phyloP scores from a whole-genome alignment of 2,113 vertebrate genomes.

The Ctenomys sociabilis region DNA sequence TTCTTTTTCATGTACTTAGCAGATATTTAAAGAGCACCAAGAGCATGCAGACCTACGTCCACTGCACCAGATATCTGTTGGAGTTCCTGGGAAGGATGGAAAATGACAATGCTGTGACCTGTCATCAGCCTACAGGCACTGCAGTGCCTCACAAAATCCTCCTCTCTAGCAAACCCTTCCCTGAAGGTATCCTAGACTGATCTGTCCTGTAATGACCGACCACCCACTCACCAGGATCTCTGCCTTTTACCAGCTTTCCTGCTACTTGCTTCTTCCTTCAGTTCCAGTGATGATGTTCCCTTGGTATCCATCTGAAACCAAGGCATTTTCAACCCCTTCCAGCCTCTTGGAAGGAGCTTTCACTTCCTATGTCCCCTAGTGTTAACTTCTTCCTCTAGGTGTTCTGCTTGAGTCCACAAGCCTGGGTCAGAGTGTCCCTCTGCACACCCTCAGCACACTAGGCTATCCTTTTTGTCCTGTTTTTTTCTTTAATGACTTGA shows the following conservation, averaged over 20 bases:
- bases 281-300: neutral
- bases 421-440: constrained; percentile 1
- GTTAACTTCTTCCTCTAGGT: neutral
- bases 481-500: constrained; percentile 43
- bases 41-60: neutral
- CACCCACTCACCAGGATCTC: constrained; percentile 41
- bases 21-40: neutral
- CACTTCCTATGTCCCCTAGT: neutral
- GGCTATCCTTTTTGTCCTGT: neutral
- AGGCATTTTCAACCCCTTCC: constrained; percentile 24
- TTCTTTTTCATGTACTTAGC: constrained; percentile 8
- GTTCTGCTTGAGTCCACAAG: neutral
- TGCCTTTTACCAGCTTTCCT: neutral
- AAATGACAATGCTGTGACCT: neutral
- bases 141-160: neutral
- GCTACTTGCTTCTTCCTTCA: neutral
- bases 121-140: neutral
- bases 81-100: neutral
- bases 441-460: neutral
- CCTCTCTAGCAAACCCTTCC: neutral
- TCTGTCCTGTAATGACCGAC: neutral
- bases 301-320: neutral
- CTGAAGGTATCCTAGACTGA: neutral
- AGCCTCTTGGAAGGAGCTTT: neutral
- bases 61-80: neutral